Percentiles rank a stretch among this genome's conserved stretches.
These are phyloP conservation scores for Hippocampus zosterae DNA, from an alignment of 2,113 vertebrate genomes.

Conservation along the genomic window DNA sequence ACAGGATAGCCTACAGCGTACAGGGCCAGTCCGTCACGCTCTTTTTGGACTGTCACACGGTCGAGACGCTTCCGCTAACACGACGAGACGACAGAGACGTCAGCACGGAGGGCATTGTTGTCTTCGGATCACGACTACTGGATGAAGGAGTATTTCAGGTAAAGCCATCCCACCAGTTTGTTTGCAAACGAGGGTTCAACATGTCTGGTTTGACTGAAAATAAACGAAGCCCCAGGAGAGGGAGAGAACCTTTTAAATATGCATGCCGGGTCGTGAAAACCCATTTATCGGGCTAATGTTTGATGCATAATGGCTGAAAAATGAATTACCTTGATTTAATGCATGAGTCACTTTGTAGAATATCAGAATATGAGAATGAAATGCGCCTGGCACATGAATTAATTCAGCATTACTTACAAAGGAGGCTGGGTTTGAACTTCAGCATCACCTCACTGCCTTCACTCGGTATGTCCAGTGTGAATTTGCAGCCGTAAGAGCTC, in stretches of 20 bases:
- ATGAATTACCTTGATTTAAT: neutral
- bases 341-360: neutral
- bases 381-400: neutral
- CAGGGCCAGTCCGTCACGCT: constrained; percentile 72
- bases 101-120: constrained; percentile 76
- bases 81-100: constrained; percentile 68
- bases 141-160: constrained; percentile 85
- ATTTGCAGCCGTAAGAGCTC: neutral
- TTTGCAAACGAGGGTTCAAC: neutral
- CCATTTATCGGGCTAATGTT: neutral
- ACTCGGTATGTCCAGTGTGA: neutral
- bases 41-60: constrained; percentile 78
- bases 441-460: neutral
- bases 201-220: neutral
- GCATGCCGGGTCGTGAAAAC: neutral
- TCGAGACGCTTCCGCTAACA: constrained; percentile 66
- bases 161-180: neutral
- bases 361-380: neutral
- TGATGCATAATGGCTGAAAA: neutral
- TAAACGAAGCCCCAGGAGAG: neutral
- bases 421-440: neutral
- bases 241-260: neutral
- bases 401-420: neutral
- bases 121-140: constrained; percentile 80
- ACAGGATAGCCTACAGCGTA: constrained; percentile 82